Evolutionary conservation across 2,113 vertebrate species (phyloP).

Genomic region (Gasterosteus aculeatus): DNA sequence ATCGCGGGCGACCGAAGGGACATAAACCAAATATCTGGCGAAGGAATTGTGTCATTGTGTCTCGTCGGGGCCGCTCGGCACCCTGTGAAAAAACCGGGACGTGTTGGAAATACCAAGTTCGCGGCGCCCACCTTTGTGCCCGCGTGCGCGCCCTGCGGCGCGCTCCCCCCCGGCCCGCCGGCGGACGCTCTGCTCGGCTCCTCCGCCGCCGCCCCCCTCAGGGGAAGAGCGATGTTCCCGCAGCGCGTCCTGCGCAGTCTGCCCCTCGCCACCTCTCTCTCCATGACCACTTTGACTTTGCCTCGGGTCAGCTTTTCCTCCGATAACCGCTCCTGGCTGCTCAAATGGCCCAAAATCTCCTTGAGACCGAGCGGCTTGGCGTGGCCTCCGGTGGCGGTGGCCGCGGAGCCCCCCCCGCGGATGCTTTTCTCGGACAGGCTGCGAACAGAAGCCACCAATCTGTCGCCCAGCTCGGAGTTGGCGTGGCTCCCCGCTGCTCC

Average conservation of each 20-base stretch:
- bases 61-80: constrained; percentile 10
- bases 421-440: constrained; percentile 74
- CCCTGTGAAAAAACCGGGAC: constrained; percentile 47
- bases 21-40: not conserved
- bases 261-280: constrained; percentile 83
- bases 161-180: constrained; percentile 65
- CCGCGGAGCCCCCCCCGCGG: constrained; percentile 47
- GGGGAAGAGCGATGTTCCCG: constrained; percentile 83
- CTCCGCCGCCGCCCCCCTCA: constrained; percentile 72
- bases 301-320: constrained; percentile 83
- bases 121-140: constrained; percentile 67
- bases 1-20: not conserved
- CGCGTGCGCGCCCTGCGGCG: constrained; percentile 71
- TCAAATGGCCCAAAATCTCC: constrained; percentile 77
- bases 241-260: constrained; percentile 85
- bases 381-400: constrained; percentile 66
- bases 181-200: constrained; percentile 42
- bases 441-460: constrained; percentile 76
- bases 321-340: constrained; percentile 75
- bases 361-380: constrained; percentile 73
- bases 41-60: constrained; percentile 46
- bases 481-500: constrained; percentile 38
- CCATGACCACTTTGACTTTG: constrained; percentile 85
- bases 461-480: constrained; percentile 73
- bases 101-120: constrained; percentile 75